A percentile compares a stretch with the other conserved stretches of the same genome.
Evolutionary conservation across 1,140 invertebrate species (phyloP).

Genomic region (Polypedilum vanderplanki): DNA sequence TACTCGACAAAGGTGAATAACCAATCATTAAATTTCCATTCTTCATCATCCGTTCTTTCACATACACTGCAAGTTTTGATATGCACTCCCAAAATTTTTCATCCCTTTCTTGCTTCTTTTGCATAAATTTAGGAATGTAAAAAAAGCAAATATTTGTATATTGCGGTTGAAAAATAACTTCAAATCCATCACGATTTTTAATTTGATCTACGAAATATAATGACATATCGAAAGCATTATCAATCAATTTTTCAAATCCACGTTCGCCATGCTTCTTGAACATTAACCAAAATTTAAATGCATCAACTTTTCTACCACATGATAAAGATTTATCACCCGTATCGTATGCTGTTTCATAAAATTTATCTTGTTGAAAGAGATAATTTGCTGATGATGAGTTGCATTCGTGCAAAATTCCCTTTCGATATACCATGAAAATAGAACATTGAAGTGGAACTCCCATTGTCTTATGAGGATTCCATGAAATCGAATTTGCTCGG

Average conservation of each 20-base stretch:
- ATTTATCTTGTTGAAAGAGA: slow-evolving; percentile 88
- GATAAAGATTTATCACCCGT: slow-evolving; percentile 90
- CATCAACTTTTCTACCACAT: slow-evolving; percentile 88
- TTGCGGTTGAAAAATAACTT: slow-evolving; percentile 54
- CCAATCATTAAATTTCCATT: slow-evolving; percentile 75
- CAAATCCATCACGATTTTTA: slow-evolving; percentile 50
- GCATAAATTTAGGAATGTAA: slow-evolving; percentile 77
- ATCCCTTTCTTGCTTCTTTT: slow-evolving; percentile 51
- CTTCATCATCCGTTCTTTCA: slow-evolving; percentile 75
- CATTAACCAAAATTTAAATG: slow-evolving; percentile 90
- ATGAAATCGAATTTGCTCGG: slow-evolving; percentile 68
- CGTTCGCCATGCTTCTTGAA: slow-evolving; percentile 69
- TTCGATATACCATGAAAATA: slow-evolving; percentile 61
- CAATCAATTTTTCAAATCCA: slow-evolving; percentile 52
- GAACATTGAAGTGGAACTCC: slow-evolving; percentile 85
- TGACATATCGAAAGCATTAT: slow-evolving; percentile 56
- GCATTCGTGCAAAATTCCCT: slow-evolving; percentile 59
- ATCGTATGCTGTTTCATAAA: slow-evolving; percentile 84
- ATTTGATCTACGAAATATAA: slow-evolving; percentile 51
- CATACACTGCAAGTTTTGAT: slow-evolving; percentile 57
- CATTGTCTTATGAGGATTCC: slow-evolving; percentile 92
- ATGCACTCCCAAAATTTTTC: slow-evolving; percentile 56
- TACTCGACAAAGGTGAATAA: slow-evolving; percentile 68
- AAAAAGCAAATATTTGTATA: slow-evolving; percentile 88
- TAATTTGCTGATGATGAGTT: slow-evolving; percentile 77